These are phyloP conservation scores for Knipowitschia caucasica DNA, from an alignment of 2,797 vertebrate species.

Conservation along the genomic window DNA sequence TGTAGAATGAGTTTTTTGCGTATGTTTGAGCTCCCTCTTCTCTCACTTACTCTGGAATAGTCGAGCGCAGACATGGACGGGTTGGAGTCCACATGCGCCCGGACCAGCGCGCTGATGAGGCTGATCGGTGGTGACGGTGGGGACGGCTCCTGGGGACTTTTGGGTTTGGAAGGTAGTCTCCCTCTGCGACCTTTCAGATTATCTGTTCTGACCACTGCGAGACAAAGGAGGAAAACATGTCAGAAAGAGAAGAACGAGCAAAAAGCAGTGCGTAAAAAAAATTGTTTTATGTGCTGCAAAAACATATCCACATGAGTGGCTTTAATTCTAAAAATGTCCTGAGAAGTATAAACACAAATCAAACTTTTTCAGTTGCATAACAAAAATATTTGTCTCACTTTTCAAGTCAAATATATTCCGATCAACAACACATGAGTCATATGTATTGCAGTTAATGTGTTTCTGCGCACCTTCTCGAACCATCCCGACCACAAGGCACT, in stretches of 20 bases:
- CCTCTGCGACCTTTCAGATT: conserved; percentile 97
- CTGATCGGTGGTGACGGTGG: conserved; percentile 95
- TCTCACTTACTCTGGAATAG: conserved; percentile 91
- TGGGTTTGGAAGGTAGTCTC: conserved; percentile 96
- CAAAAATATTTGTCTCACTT: too few species aligned
- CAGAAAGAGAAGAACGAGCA: not conserved
- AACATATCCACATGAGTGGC: not conserved
- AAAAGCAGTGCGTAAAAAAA: conserved; percentile 10
- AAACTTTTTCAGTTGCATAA: too few species aligned
- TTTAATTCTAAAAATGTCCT: too few species aligned
- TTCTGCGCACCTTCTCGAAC: conserved; percentile 94
- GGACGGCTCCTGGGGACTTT: conserved; percentile 95
- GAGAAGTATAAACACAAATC: too few species aligned
- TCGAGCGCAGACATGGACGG: conserved; percentile 97
- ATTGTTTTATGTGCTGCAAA: not conserved
- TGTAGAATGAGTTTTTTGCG: not conserved
- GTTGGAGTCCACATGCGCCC: conserved; percentile 98
- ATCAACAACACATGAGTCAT: too few species aligned
- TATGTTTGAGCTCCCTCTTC: not conserved
- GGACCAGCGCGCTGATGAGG: conserved; percentile 95
- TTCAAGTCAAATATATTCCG: too few species aligned
- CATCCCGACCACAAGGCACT: conserved; percentile 98
- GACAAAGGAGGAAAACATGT: conserved; percentile 11
- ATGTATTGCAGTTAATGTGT: too few species aligned
- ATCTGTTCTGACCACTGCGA: conserved; percentile 93